A percentile compares a stretch with the other conserved stretches of the same genome.
phyloP scores from a whole-genome alignment of 2,797 vertebrate species.

The Tolypeutes matacus region DNA sequence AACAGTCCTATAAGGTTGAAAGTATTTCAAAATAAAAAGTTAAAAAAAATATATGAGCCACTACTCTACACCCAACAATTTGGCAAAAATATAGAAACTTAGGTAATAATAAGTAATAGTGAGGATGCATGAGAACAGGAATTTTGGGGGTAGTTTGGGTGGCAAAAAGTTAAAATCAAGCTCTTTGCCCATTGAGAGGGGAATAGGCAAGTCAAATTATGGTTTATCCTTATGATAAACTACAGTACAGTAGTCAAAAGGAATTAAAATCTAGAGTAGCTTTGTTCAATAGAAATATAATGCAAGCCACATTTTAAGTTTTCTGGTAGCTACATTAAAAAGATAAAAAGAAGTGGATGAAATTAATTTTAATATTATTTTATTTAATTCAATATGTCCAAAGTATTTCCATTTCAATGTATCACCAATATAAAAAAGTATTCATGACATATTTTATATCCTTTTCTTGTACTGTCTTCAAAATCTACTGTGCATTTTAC shows the following conservation, averaged over 20 bases:
- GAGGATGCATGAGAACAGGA: neutral
- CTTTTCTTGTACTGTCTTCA: neutral
- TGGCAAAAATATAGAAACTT: neutral
- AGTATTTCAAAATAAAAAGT: too few relatives aligned
- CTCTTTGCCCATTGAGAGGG: neutral
- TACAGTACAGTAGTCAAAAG: neutral
- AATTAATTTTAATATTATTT: constrained; percentile 29
- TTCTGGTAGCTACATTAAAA: neutral
- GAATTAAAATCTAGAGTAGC: neutral
- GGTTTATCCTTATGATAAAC: neutral
- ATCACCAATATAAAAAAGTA: neutral
- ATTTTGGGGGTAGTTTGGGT: neutral
- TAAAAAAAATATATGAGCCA: neutral
- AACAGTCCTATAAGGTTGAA: too few relatives aligned
- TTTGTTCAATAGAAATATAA: neutral
- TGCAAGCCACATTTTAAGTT: neutral
- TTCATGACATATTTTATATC: neutral
- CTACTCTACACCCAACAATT: neutral
- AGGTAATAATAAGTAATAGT: neutral
- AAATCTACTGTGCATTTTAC: neutral
- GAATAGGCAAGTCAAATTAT: neutral
- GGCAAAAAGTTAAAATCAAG: neutral
- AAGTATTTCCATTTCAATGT: neutral
- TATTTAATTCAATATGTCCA: neutral
- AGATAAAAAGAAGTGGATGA: neutral